A percentile compares a stretch with the other conserved stretches of the same genome.
These are phyloP conservation scores for Lamellibrachia columna DNA, from an alignment of 2,888 invertebrate species.

Conservation along the genomic window DNA sequence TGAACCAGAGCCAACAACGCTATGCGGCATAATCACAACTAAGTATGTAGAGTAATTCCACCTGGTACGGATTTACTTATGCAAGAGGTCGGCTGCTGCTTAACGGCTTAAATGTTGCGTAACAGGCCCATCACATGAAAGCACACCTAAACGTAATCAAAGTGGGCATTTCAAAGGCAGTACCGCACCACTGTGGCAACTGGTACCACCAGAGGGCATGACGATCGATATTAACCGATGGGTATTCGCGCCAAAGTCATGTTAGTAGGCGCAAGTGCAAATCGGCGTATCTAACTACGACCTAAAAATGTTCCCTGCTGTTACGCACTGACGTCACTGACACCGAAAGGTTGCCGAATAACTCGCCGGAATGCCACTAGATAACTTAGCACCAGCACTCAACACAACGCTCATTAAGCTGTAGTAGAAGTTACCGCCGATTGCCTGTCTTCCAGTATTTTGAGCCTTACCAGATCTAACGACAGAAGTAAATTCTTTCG, in stretches of 20 bases:
- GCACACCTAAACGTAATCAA: background rate
- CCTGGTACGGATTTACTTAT: background rate
- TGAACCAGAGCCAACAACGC: background rate
- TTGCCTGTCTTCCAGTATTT: background rate
- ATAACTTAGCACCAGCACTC: background rate
- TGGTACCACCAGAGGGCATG: background rate
- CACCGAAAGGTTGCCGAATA: background rate
- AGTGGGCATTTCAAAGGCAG: background rate
- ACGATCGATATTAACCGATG: background rate
- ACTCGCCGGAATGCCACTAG: background rate
- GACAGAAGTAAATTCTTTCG: too few relatives aligned
- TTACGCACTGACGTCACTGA: background rate
- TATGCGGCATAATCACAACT: too few relatives aligned
- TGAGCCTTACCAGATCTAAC: background rate
- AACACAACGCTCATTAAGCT: background rate
- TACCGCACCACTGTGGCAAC: background rate
- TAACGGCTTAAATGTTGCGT: background rate
- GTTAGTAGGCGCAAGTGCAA: background rate
- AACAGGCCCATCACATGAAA: background rate
- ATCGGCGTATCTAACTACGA: background rate
- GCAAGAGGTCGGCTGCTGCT: background rate
- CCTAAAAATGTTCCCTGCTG: background rate
- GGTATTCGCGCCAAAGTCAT: background rate
- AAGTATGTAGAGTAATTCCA: background rate
- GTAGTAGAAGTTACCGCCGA: background rate